Evolutionary conservation across 2,113 vertebrate genomes (phyloP), one percentile per base, ranked within the genome.

Genomic region (Mobula hypostoma): DNA sequence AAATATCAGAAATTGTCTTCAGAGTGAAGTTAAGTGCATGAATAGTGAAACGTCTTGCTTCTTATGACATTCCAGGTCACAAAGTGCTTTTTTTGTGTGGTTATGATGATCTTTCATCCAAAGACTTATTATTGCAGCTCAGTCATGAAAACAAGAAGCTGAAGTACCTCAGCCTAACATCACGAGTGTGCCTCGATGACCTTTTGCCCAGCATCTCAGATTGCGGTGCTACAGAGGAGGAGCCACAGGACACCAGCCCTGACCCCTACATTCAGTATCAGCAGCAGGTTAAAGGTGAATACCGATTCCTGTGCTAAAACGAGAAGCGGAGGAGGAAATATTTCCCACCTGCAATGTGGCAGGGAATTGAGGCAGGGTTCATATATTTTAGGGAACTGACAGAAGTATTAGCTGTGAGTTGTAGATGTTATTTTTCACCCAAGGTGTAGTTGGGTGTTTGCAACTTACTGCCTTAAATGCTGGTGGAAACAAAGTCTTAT

Each of bases 91-190:
- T 19, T 15, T 29, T n/a, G 48, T 48, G 48, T 58, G 72, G 40
- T 61, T 19, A 4, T n/a, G 11, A 36, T 12, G 48, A 61, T 12
- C 82, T 93, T 76, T 74, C 68, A 74, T 56, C 12, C 68, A 76
- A 56, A 48, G 32, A 40, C 24, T 74, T 24, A 21, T 72, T 74
- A 21, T 95, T 91, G 80, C 36, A 97, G 97, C 95, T 97, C 76
- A 97, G 97, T 96, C 95, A 96, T 93, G 97, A 97, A 95, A 97
- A 97, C 96, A 97, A 96, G 95, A 97, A 97, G 95, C 94, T 97
- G 87, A 97, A 97, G 95, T 97, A 97, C 95, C 95, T 97, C 94
- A 97, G 97, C 82, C 94, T 97, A 94, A 96, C 97, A 2, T 96
- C 97, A 0, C 96, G 97, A 6, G 96, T 97, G 0, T 97, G 96